Conservation (phyloP, 2,888 invertebrate genomes). For the Oxystoma pomonae region DNA sequence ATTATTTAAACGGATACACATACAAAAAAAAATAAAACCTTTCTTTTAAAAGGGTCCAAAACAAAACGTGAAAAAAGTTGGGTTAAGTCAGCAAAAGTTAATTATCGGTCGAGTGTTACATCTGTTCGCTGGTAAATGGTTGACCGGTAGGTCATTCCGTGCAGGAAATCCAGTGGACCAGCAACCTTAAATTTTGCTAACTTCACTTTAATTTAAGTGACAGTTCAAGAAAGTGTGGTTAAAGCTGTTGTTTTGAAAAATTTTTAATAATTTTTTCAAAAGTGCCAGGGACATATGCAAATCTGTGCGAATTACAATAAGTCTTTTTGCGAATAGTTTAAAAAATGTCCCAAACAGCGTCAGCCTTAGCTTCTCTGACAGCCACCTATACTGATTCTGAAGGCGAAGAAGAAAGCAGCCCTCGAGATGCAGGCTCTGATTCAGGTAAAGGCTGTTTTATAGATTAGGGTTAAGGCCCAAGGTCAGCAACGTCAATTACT, state of each 20-base stretch:
- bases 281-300: too few relatives aligned
- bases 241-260: too few relatives aligned
- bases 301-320: too few relatives aligned
- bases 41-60: background rate
- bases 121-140: background rate
- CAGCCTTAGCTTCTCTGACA: slow-evolving; percentile 77
- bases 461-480: too few relatives aligned
- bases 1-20: background rate
- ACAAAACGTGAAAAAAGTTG: background rate
- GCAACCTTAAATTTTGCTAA: too few relatives aligned
- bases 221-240: too few relatives aligned
- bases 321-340: too few relatives aligned
- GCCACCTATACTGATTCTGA: slow-evolving; percentile 91
- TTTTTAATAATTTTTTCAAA: slow-evolving; percentile 15
- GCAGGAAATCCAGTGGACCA: background rate
- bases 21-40: background rate
- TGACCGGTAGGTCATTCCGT: background rate
- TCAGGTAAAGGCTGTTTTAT: background rate
- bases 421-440: slow-evolving; percentile 36
- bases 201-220: too few relatives aligned
- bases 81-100: background rate
- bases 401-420: slow-evolving; percentile 64
- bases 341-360: slow-evolving; percentile 19
- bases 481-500: too few relatives aligned
- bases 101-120: background rate